Conservation (phyloP, 2,888 invertebrate genomes). For the Lasioglossum figueresi region DNA sequence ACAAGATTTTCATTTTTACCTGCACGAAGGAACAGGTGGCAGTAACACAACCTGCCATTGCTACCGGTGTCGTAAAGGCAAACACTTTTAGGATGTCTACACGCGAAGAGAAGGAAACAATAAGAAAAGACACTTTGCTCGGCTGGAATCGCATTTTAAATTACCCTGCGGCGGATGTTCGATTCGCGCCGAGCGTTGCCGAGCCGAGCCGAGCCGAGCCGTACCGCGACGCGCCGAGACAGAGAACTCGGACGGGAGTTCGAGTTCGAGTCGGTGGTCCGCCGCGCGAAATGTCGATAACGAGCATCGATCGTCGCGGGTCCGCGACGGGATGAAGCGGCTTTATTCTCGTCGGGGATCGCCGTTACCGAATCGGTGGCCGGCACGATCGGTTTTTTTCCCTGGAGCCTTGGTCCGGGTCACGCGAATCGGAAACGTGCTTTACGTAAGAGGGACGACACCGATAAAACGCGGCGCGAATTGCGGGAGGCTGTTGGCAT, state of each 20-base stretch:
- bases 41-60: background rate
- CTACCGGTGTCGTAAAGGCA: background rate
- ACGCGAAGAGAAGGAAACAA: background rate
- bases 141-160: background rate
- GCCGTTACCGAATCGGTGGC: background rate
- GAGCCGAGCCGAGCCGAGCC: background rate
- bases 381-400: background rate
- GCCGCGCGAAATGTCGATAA: conserved; percentile 16
- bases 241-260: conserved; percentile 13
- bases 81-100: no score
- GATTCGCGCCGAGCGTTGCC: background rate
- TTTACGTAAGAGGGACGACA: background rate
- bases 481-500: background rate
- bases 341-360: background rate
- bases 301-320: background rate
- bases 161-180: background rate
- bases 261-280: conserved; percentile 6
- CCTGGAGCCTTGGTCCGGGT: background rate
- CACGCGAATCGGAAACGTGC: background rate
- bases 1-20: background rate
- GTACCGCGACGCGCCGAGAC: background rate
- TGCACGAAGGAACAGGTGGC: background rate
- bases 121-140: background rate
- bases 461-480: background rate
- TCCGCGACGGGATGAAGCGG: background rate